phyloP scores from a whole-genome alignment of 2,113 vertebrate species.

The Megaptera novaeangliae region DNA sequence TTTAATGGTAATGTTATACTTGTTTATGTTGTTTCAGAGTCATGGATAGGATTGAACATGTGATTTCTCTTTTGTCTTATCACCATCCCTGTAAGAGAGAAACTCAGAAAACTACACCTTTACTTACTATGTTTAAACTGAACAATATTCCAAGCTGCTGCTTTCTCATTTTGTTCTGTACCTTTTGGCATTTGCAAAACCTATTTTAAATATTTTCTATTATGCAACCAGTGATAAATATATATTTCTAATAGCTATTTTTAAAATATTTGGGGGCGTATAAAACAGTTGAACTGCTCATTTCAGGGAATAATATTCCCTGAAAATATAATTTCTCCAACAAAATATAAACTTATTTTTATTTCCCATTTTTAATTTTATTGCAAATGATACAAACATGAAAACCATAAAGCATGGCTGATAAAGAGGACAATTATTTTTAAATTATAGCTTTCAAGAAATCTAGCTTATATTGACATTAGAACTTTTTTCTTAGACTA shows the following conservation, averaged over 20 bases:
- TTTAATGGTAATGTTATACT: neutral
- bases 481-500: neutral
- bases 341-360: neutral
- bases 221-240: neutral
- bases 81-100: neutral
- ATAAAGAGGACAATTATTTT: neutral
- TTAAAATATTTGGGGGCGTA: neutral
- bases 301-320: neutral
- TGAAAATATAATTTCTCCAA: neutral
- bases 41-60: neutral
- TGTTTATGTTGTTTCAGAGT: neutral
- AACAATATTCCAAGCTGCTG: neutral
- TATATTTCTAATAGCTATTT: neutral
- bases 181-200: neutral
- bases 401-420: conserved; percentile 31
- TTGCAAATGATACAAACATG: conserved; percentile 12
- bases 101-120: neutral
- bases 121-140: neutral
- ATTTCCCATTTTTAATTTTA: neutral
- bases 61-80: neutral
- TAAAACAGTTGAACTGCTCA: neutral
- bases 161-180: neutral
- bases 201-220: neutral
- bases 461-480: neutral
- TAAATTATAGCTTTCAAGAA: neutral